These are phyloP conservation scores for Manis javanica DNA, from an alignment of 2,797 vertebrate genomes.

Conservation along the genomic window DNA sequence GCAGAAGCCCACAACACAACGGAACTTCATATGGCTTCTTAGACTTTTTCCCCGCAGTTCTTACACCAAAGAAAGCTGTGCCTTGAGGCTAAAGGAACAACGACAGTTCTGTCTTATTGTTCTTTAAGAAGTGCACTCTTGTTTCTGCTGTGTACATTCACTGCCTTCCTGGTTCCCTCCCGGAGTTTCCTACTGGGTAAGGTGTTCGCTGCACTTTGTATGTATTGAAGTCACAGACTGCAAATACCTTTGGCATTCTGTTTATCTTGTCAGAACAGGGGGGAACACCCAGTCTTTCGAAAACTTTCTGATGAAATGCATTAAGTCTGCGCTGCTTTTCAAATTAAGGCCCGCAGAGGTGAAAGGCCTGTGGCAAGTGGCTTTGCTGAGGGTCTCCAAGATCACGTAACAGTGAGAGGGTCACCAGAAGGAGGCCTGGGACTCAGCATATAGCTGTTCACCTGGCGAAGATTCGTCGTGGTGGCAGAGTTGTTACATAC, in stretches of 20 bases:
- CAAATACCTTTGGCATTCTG: conserved; percentile 51
- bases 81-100: conserved; percentile 67
- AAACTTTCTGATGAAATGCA: conserved; percentile 38
- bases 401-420: background rate
- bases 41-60: conserved; percentile 50
- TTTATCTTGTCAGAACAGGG: conserved; percentile 39
- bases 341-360: conserved; percentile 10
- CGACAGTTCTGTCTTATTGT: conserved; percentile 73
- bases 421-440: background rate
- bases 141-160: conserved; percentile 68
- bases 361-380: background rate
- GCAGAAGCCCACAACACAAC: conserved; percentile 18
- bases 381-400: no score
- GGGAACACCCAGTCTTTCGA: conserved; percentile 32
- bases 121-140: conserved; percentile 73
- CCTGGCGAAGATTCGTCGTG: background rate
- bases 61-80: conserved; percentile 79
- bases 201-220: conserved; percentile 23
- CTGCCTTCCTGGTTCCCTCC: conserved; percentile 63
- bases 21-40: conserved; percentile 48
- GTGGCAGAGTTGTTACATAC: background rate
- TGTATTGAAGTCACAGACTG: conserved; percentile 44
- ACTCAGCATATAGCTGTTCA: background rate
- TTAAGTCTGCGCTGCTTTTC: background rate
- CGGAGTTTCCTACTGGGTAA: conserved; percentile 43